These are phyloP conservation scores for Echinops telfairi DNA, from an alignment of 2,113 vertebrate genomes.

Conservation along the genomic window DNA sequence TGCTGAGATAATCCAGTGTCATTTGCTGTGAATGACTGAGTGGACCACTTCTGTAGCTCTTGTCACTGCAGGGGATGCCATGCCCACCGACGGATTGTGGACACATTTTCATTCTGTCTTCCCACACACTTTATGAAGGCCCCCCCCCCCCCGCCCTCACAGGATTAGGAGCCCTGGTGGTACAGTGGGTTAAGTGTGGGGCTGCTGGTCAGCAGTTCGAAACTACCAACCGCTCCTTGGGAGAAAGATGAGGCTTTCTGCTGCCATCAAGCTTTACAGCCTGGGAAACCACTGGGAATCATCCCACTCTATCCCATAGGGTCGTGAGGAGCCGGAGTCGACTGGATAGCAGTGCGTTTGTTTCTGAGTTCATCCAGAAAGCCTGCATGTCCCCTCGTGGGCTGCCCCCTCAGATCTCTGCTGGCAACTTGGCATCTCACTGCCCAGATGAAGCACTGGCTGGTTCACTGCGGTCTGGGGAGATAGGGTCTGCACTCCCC, in stretches of 20 bases:
- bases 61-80: constrained; percentile 51
- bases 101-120: too few relatives aligned
- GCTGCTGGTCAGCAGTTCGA: too few relatives aligned
- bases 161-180: too few relatives aligned
- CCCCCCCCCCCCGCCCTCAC: too few relatives aligned
- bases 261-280: too few relatives aligned
- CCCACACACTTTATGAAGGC: too few relatives aligned
- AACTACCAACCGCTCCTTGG: too few relatives aligned
- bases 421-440: not conserved
- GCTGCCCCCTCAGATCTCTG: not conserved
- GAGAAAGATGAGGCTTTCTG: too few relatives aligned
- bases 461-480: not conserved
- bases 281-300: too few relatives aligned
- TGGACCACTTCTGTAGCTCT: constrained; percentile 68
- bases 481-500: not conserved
- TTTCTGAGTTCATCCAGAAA: too few relatives aligned
- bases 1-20: constrained; percentile 54
- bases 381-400: not conserved
- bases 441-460: not conserved
- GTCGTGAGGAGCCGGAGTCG: not conserved
- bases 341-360: not conserved
- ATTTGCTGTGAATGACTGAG: constrained; percentile 74
- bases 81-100: not conserved
- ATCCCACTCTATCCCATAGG: too few relatives aligned
- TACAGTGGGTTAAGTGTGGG: too few relatives aligned